phyloP scores from a whole-genome alignment of 2,888 invertebrate species.

The Leptinotarsa rubiginosa region DNA sequence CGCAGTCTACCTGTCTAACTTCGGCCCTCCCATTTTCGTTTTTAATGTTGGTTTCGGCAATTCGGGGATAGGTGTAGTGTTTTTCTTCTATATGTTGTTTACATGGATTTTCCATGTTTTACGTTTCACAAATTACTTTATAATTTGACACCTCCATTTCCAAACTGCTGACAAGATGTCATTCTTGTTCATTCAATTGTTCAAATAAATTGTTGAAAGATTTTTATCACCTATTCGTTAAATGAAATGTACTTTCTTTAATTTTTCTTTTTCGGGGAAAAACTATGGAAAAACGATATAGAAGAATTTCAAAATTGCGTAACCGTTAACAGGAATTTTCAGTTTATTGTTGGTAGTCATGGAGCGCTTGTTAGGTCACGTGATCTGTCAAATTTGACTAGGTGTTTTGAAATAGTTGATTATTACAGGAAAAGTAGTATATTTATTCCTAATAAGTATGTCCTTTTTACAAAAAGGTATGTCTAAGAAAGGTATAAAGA shows the following conservation, averaged over 20 bases:
- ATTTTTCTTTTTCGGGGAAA: neutral
- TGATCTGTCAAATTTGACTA: slow-evolving; percentile 60
- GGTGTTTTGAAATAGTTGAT: slow-evolving; percentile 61
- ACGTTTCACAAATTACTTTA: slow-evolving; percentile 44
- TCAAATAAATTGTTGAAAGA: slow-evolving; percentile 44
- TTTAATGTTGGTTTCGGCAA: slow-evolving; percentile 47
- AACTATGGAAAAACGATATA: neutral
- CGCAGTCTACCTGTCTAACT: slow-evolving; percentile 56
- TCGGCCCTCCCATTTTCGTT: slow-evolving; percentile 53
- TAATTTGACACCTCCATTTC: slow-evolving; percentile 50
- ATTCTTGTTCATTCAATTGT: slow-evolving; percentile 49
- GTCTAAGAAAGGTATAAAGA: slow-evolving; percentile 20
- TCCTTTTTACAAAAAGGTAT: slow-evolving; percentile 57
- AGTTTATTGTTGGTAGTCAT: slow-evolving; percentile 42
- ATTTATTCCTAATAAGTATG: slow-evolving; percentile 49
- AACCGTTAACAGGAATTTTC: slow-evolving; percentile 36
- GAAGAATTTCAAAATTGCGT: slow-evolving; percentile 30
- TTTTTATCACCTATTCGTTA: neutral
- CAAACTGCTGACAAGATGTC: slow-evolving; percentile 47
- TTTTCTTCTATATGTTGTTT: slow-evolving; percentile 52
- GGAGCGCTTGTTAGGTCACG: slow-evolving; percentile 52
- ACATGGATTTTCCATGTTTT: slow-evolving; percentile 54
- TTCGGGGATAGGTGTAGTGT: slow-evolving; percentile 49
- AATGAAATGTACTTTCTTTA: neutral
- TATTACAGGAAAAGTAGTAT: slow-evolving; percentile 47